Percentiles rank a stretch among this genome's conserved stretches.
These are phyloP conservation scores for Dryomyza anilis DNA, from an alignment of 2,888 invertebrate genomes.

Conservation along the genomic window DNA sequence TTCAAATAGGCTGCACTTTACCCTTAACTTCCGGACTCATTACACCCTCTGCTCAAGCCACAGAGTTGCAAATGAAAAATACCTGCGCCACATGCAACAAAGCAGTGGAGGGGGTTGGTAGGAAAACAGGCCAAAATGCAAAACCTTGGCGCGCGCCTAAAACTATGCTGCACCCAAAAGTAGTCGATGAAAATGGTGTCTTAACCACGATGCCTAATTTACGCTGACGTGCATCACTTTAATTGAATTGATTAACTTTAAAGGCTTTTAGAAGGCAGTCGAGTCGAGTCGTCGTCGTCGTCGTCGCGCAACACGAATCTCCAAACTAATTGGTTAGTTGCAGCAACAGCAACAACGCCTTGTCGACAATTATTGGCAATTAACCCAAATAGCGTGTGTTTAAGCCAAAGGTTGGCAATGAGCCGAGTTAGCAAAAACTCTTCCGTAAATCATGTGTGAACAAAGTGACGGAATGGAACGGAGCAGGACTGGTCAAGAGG, in stretches of 20 bases:
- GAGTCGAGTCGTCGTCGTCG: too few species aligned
- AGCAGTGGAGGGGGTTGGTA: not conserved
- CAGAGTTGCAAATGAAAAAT: conserved; percentile 10
- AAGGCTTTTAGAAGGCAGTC: too few species aligned
- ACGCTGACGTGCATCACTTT: too few species aligned
- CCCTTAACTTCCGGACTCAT: too few species aligned
- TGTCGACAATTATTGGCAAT: conserved; percentile 19
- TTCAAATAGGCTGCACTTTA: too few species aligned
- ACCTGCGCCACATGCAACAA: conserved; percentile 2
- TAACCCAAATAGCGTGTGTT: conserved; percentile 21
- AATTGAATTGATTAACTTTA: too few species aligned
- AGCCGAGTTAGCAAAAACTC: not conserved
- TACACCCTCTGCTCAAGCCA: too few species aligned
- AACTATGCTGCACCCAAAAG: not conserved
- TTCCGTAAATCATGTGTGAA: not conserved
- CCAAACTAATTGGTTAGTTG: too few species aligned
- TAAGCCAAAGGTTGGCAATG: not conserved
- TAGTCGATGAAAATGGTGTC: too few species aligned
- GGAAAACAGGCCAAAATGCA: not conserved
- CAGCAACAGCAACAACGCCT: too few species aligned
- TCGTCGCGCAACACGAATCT: too few species aligned
- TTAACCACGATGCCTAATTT: too few species aligned
- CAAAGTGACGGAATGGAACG: not conserved
- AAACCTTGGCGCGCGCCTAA: not conserved
- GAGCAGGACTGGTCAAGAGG: not conserved